These are phyloP conservation scores for Rhagonycha lutea DNA, from an alignment of 2,888 invertebrate species.

Conservation along the genomic window DNA sequence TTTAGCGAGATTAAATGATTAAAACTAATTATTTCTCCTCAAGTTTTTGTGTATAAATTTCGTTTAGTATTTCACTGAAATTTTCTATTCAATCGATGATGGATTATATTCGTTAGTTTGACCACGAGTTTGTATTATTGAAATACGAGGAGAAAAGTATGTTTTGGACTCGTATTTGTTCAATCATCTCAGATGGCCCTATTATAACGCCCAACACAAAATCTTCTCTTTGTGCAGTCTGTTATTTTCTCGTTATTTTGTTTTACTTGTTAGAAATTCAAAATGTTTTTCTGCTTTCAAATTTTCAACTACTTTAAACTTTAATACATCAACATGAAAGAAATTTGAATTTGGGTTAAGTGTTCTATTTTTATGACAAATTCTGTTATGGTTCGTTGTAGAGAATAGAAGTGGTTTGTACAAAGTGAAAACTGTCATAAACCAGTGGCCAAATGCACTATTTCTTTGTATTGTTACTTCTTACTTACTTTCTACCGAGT, in stretches of 20 bases:
- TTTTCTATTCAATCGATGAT: neutral
- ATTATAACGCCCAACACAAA: neutral
- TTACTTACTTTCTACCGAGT: conserved; percentile 6
- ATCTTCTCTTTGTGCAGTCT: neutral
- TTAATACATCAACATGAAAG: neutral
- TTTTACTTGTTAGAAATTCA: neutral
- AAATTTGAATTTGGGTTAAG: conserved; percentile 1
- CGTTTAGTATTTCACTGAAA: neutral
- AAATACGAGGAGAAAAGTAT: neutral
- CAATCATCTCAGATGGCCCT: neutral
- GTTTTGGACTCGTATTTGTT: neutral
- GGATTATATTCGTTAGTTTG: neutral
- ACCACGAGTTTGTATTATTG: neutral
- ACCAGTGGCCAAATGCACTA: conserved; percentile 12
- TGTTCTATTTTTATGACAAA: neutral
- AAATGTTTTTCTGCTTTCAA: neutral
- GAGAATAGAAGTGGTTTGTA: conserved; percentile 1
- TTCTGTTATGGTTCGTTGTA: neutral
- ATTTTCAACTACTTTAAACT: neutral
- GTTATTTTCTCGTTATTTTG: neutral
- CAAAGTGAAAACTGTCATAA: conserved; percentile 7
- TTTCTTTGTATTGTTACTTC: conserved; percentile 3
- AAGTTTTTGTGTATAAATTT: neutral
- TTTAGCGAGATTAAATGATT: neutral
- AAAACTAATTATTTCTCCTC: neutral